Evolutionary conservation across 2,888 invertebrate species (phyloP).

Genomic region (Limnephilus auricula): DNA sequence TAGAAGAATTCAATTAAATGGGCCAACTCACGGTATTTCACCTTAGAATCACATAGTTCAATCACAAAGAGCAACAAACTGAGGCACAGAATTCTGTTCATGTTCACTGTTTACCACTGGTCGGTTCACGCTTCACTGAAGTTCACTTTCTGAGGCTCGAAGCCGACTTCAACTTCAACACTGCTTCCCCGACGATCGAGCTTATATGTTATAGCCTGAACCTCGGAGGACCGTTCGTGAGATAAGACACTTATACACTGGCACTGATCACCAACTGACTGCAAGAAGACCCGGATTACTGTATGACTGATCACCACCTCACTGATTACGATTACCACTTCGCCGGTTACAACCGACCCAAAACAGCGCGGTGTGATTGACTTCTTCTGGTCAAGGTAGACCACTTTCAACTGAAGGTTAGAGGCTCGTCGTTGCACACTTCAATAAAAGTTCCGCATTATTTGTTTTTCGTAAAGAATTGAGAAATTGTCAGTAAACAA

Average conservation of each 20-base stretch:
- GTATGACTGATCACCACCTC: neutral
- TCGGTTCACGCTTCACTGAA: neutral
- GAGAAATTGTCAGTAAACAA: too few species aligned
- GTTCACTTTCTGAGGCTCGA: neutral
- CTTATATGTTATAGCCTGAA: neutral
- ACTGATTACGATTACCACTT: neutral
- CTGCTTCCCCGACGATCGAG: neutral
- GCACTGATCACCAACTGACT: neutral
- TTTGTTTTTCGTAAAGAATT: too few species aligned
- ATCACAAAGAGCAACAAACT: conserved; percentile 12
- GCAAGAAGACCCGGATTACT: neutral
- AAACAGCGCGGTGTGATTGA: neutral
- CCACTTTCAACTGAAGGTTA: conserved; percentile 12
- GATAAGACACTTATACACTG: neutral
- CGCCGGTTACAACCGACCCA: neutral
- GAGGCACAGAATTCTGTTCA: conserved; percentile 6
- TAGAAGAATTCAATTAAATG: neutral
- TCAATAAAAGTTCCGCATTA: neutral
- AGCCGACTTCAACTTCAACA: neutral
- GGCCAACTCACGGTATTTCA: neutral
- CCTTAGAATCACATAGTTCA: conserved; percentile 26
- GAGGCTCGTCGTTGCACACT: neutral
- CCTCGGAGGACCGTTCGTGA: conserved; percentile 8
- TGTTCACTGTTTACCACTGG: neutral
- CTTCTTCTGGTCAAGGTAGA: neutral